Conservation (phyloP, 2,888 invertebrate species). For the Caenorhabditis japonica region DNA sequence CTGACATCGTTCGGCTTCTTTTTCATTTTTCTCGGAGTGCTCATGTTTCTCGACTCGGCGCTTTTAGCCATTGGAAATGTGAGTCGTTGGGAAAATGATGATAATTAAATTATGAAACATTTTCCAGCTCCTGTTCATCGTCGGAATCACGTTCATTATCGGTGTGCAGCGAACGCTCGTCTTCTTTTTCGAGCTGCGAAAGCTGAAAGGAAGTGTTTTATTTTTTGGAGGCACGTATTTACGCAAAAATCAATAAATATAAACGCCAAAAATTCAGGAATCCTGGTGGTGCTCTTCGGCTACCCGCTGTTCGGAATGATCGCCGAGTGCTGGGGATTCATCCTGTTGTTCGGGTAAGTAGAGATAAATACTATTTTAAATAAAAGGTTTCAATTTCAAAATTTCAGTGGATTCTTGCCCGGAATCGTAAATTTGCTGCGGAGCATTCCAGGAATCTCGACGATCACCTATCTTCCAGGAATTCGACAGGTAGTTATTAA, state of each 20-base stretch:
- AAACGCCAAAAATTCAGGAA: too few relatives aligned
- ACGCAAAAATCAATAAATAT: too few relatives aligned
- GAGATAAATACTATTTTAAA: conserved; percentile 4
- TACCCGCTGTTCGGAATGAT: conserved; percentile 97
- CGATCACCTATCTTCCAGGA: conserved; percentile 89
- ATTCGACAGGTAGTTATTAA: conserved; percentile 84
- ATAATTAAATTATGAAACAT: conserved; percentile 11
- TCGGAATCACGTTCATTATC: conserved; percentile 94
- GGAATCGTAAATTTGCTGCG: conserved; percentile 94
- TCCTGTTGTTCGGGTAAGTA: conserved; percentile 82
- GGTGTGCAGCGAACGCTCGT: conserved; percentile 93
- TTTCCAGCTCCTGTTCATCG: conserved; percentile 93
- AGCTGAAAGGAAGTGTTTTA: conserved; percentile 84
- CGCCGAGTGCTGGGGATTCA: conserved; percentile 95
- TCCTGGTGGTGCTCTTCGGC: conserved; percentile 90
- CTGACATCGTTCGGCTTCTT: conserved; percentile 94
- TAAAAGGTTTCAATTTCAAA: background rate
- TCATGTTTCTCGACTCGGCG: conserved; percentile 95
- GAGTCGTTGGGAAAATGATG: conserved; percentile 79
- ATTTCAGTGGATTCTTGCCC: conserved; percentile 93
- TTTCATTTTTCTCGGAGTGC: conserved; percentile 92
- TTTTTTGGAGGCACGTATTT: conserved; percentile 74
- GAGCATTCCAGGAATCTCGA: conserved; percentile 91
- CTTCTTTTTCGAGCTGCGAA: conserved; percentile 97
- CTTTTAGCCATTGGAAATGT: conserved; percentile 99